Evolutionary conservation across 2,888 invertebrate genomes (phyloP).

Genomic region (Zeuzera pyrina): DNA sequence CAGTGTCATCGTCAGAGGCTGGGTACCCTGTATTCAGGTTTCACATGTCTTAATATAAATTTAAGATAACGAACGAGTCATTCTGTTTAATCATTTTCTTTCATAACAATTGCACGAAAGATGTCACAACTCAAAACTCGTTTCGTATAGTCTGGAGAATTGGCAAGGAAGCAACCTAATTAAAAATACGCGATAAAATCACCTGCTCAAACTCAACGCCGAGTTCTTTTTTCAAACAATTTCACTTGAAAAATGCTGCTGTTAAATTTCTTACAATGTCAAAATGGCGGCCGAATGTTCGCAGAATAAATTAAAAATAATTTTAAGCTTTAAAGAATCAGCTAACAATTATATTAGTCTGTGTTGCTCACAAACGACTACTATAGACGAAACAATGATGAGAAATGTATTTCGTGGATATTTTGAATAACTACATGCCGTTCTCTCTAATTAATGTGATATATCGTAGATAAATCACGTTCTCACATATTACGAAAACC

Average conservation of each 20-base stretch:
- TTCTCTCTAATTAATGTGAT: not conserved
- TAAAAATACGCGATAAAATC: conserved; percentile 25
- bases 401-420: conserved; percentile 8
- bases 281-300: conserved; percentile 13
- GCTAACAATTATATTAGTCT: conserved; percentile 23
- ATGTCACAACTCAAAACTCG: conserved; percentile 21
- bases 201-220: too few species aligned
- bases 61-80: too few species aligned
- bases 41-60: too few species aligned
- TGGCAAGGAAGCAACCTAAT: conserved; percentile 31
- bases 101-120: conserved; percentile 16
- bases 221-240: conserved; percentile 24
- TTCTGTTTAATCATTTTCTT: not conserved
- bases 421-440: not conserved
- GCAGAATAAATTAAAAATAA: conserved; percentile 11
- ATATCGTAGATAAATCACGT: not conserved
- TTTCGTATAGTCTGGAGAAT: conserved; percentile 17
- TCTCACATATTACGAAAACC: too few species aligned
- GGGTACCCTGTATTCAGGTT: too few species aligned
- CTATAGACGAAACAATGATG: conserved; percentile 21
- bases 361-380: conserved; percentile 8
- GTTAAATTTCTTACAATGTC: not conserved
- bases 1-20: too few species aligned
- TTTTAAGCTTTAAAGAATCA: conserved; percentile 14
- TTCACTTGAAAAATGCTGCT: conserved; percentile 10